Conservation (phyloP, 2,888 invertebrate species). For the Leuctra nigra region DNA sequence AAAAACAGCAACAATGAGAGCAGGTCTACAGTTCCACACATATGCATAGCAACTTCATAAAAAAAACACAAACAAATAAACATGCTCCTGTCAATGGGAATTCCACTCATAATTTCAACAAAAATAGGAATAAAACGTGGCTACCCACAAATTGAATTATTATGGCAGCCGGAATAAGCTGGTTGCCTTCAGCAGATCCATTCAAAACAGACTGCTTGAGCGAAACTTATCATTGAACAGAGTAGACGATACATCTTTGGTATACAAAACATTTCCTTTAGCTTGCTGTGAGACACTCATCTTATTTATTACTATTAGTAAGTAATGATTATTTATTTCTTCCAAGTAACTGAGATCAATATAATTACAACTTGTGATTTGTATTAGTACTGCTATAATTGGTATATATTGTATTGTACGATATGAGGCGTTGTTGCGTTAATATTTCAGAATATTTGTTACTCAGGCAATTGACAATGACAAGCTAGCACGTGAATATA, state of each 20-base stretch:
- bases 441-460: no score
- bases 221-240: background rate
- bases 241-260: constrained; percentile 2
- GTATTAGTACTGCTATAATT: background rate
- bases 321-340: background rate
- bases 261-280: background rate
- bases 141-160: background rate
- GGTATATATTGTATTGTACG: background rate
- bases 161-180: background rate
- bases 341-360: background rate
- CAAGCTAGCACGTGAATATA: no score
- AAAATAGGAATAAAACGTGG: background rate
- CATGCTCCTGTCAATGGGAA: no score
- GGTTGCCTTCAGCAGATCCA: background rate
- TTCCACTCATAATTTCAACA: background rate
- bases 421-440: no score
- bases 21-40: no score
- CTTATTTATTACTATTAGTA: background rate
- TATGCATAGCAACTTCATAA: no score
- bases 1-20: no score
- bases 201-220: background rate
- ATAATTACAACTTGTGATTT: background rate
- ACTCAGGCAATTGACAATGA: no score
- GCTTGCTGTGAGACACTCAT: no score
- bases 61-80: no score